phyloP scores from a whole-genome alignment of 2,888 invertebrate genomes.

The Drosophila eohydei region DNA sequence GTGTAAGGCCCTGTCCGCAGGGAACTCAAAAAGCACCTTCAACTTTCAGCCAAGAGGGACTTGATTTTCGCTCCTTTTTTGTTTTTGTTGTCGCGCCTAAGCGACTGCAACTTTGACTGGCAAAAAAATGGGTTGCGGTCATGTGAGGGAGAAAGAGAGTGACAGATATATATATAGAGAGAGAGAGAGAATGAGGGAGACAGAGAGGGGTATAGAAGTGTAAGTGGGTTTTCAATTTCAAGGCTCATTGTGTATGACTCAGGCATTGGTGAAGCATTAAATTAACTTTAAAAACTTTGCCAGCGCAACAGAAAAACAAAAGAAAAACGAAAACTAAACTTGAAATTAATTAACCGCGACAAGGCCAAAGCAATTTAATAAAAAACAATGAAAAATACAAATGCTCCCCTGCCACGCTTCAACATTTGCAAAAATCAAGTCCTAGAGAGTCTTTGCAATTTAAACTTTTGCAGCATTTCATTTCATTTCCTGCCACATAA shows the following conservation, averaged over 20 bases:
- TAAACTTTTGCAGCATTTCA: slow-evolving; percentile 46
- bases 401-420: background rate
- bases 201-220: background rate
- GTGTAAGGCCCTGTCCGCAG: slow-evolving; percentile 41
- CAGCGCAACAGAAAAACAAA: slow-evolving; percentile 35
- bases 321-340: slow-evolving; percentile 64
- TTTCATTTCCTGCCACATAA: slow-evolving; percentile 45
- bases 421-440: background rate
- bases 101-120: slow-evolving; percentile 48
- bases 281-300: slow-evolving; percentile 74
- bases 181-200: background rate
- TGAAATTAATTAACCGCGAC: slow-evolving; percentile 76
- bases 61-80: slow-evolving; percentile 4
- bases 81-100: slow-evolving; percentile 51
- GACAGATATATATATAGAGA: background rate
- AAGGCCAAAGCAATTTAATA: slow-evolving; percentile 42
- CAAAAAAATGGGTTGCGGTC: slow-evolving; percentile 46
- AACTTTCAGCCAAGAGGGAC: slow-evolving; percentile 38
- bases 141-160: background rate
- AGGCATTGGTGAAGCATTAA: slow-evolving; percentile 68
- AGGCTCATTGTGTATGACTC: slow-evolving; percentile 69
- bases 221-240: slow-evolving; percentile 56
- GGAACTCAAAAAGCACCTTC: slow-evolving; percentile 37
- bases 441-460: slow-evolving; percentile 33
- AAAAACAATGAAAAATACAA: slow-evolving; percentile 17